Percentiles rank a stretch among this genome's conserved stretches.
These are phyloP conservation scores for Campylorhamphus procurvoides DNA, from an alignment of 2,113 vertebrate genomes.

Conservation along the genomic window DNA sequence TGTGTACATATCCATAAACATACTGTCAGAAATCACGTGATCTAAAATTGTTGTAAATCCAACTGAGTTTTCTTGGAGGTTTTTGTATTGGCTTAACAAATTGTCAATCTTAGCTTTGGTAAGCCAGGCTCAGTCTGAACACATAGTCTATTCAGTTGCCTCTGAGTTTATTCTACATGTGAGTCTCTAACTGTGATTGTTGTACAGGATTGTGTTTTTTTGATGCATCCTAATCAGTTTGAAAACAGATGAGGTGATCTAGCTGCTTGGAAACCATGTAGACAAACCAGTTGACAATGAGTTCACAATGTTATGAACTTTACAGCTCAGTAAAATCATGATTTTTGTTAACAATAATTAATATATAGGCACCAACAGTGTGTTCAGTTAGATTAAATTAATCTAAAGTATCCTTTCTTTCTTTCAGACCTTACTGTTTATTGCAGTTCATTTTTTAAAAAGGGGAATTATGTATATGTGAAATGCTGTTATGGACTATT, in stretches of 20 bases:
- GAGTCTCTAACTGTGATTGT: neutral
- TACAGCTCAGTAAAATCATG: neutral
- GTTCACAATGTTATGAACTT: neutral
- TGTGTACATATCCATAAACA: neutral
- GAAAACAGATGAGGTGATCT: neutral
- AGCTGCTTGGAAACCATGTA: neutral
- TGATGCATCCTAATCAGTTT: neutral
- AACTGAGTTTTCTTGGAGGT: neutral
- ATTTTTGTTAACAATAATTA: neutral
- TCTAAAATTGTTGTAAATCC: neutral
- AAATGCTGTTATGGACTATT: neutral
- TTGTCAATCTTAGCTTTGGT: neutral
- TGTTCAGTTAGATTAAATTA: neutral
- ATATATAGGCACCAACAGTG: neutral
- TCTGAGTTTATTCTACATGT: neutral
- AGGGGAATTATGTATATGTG: neutral
- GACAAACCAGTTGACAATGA: neutral
- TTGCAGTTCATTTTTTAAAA: neutral
- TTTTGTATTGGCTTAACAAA: neutral
- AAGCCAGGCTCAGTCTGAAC: neutral
- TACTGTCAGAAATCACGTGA: neutral
- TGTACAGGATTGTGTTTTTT: neutral
- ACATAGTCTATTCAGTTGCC: neutral
- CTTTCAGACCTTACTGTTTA: neutral
- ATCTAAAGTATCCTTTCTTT: neutral